A percentile compares a stretch with the other conserved stretches of the same genome.
Conservation (phyloP, 2,113 vertebrate genomes). For the Caracal caracal region DNA sequence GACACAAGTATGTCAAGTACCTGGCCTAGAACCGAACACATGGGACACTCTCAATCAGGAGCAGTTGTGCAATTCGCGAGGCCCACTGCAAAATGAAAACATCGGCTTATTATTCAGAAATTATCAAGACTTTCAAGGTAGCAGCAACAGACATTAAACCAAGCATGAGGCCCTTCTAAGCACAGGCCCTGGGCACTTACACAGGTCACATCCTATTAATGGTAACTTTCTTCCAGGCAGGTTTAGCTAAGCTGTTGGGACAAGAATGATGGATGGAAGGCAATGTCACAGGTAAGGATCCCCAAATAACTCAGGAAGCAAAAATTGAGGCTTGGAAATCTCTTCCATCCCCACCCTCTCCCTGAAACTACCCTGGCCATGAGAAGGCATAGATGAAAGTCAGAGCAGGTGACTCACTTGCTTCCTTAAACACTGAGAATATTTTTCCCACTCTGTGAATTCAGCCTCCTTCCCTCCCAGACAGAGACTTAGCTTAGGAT, state of each 20-base stretch:
- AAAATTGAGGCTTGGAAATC: neutral
- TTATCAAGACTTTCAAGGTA: neutral
- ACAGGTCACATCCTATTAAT: neutral
- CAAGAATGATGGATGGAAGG: neutral
- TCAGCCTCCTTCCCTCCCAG: conserved; percentile 18
- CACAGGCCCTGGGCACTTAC: neutral
- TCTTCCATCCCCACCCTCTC: neutral
- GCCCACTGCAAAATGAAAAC: neutral
- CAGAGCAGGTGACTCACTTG: conserved; percentile 47
- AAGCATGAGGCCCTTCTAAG: neutral
- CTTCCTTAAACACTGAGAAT: conserved; percentile 40
- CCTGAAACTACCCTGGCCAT: neutral
- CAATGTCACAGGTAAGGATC: neutral
- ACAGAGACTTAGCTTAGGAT: conserved; percentile 19
- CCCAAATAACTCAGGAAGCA: conserved; percentile 28
- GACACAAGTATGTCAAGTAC: neutral
- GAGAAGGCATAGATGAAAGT: neutral
- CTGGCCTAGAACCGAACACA: neutral
- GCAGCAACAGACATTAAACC: neutral
- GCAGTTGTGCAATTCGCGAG: neutral
- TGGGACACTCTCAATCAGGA: neutral
- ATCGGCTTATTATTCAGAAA: neutral
- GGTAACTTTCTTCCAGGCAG: conserved; percentile 15
- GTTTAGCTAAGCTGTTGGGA: neutral
- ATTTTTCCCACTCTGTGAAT: neutral